Conservation (phyloP, 2,888 invertebrate species). For the Prosapia bicincta region DNA sequence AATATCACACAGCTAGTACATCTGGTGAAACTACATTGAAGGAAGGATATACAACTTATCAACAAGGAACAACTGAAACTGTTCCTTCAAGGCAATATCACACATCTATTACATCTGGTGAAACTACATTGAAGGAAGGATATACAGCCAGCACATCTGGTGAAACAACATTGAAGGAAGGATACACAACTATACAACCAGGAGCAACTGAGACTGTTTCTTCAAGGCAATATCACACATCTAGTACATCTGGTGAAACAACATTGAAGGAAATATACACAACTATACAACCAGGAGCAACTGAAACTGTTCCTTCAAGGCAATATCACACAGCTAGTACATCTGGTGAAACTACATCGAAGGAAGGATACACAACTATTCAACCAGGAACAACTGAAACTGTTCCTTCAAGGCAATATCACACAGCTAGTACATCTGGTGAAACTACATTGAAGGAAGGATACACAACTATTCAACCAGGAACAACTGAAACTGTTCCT, state of each 20-base stretch:
- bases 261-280: background rate
- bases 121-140: background rate
- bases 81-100: too few relatives aligned
- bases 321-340: background rate
- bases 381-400: background rate
- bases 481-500: background rate
- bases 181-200: background rate
- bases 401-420: background rate
- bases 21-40: too few relatives aligned
- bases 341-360: background rate
- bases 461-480: background rate
- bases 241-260: background rate
- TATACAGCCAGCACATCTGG: background rate
- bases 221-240: background rate
- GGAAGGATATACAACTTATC: too few relatives aligned
- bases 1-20: too few relatives aligned
- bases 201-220: slow-evolving; percentile 16
- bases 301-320: background rate
- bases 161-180: slow-evolving; percentile 9
- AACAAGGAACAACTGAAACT: background rate
- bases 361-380: background rate
- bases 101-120: too few relatives aligned
- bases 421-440: background rate
- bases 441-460: background rate
- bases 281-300: background rate